phyloP scores from a whole-genome alignment of 1,140 invertebrate genomes.

The Drosophila erecta region DNA sequence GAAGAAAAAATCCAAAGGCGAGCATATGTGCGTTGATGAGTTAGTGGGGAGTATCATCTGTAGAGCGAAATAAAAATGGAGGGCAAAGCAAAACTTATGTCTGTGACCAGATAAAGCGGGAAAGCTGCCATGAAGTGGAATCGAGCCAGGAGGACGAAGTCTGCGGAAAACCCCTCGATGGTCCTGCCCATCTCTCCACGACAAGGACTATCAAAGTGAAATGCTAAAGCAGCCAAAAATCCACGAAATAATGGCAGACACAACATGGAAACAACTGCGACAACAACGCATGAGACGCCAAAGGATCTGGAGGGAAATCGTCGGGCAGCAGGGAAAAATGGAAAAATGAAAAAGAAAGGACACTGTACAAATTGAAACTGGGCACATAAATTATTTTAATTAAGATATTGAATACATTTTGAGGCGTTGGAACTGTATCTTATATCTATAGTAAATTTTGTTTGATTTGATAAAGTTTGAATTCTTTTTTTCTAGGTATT shows the following conservation, averaged over 20 bases:
- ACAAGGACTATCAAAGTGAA: constrained; percentile 78
- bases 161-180: neutral
- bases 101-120: constrained; percentile 79
- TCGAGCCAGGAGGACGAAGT: neutral
- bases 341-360: neutral
- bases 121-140: constrained; percentile 59
- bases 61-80: constrained; percentile 79
- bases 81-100: constrained; percentile 83
- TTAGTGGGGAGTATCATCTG: constrained; percentile 60
- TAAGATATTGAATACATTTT: too few species aligned
- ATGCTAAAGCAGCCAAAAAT: constrained; percentile 83
- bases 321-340: neutral
- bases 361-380: neutral
- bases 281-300: constrained; percentile 55
- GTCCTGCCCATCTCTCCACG: neutral
- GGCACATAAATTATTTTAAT: neutral
- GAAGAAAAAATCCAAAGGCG: constrained; percentile 19
- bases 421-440: too few species aligned
- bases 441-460: too few species aligned
- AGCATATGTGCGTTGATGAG: constrained; percentile 81
- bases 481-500: neutral
- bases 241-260: constrained; percentile 81
- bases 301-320: constrained; percentile 11
- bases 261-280: constrained; percentile 81
- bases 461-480: neutral